Percentiles rank a stretch among this genome's conserved stretches.
Evolutionary conservation across 2,888 invertebrate species (phyloP).

Genomic region (Steinernema hermaphroditum): DNA sequence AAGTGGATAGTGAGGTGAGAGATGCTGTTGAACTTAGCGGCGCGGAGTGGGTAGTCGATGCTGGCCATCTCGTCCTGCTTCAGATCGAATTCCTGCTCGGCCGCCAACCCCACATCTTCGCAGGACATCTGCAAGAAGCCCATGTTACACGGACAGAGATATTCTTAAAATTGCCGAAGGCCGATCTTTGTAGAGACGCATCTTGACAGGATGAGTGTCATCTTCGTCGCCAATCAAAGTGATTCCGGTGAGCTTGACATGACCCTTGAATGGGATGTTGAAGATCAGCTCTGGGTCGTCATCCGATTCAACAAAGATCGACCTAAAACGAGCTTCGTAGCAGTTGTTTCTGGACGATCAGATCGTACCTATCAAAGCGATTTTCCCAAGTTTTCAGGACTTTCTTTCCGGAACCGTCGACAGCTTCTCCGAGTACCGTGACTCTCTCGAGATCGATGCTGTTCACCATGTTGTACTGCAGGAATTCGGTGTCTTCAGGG

Average conservation of each 20-base stretch:
- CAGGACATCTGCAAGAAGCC: slow-evolving; percentile 89
- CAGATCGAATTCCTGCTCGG: slow-evolving; percentile 62
- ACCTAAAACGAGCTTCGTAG: slow-evolving; percentile 41
- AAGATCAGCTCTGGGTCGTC: slow-evolving; percentile 91
- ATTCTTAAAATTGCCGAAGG: slow-evolving; percentile 49
- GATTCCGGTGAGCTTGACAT: slow-evolving; percentile 90
- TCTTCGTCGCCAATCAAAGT: slow-evolving; percentile 87
- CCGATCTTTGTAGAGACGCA: slow-evolving; percentile 76
- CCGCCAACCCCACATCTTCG: slow-evolving; percentile 76
- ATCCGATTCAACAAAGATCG: slow-evolving; percentile 81
- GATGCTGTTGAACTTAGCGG: slow-evolving; percentile 87
- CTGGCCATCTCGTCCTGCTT: slow-evolving; percentile 55
- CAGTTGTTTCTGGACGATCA: no score
- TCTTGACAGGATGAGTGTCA: slow-evolving; percentile 80
- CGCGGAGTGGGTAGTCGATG: slow-evolving; percentile 67
- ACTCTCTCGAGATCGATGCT: slow-evolving; percentile 77
- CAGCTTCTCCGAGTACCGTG: slow-evolving; percentile 85
- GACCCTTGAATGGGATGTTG: slow-evolving; percentile 94
- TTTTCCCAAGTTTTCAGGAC: slow-evolving; percentile 76
- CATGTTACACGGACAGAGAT: background rate
- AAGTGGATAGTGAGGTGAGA: slow-evolving; percentile 87
- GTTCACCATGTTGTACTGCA: background rate
- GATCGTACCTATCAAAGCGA: slow-evolving; percentile 44
- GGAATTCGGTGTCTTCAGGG: background rate
- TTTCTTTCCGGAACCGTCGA: slow-evolving; percentile 82